Conservation (phyloP, 2,888 invertebrate species). For the Oxycera nigricornis region DNA sequence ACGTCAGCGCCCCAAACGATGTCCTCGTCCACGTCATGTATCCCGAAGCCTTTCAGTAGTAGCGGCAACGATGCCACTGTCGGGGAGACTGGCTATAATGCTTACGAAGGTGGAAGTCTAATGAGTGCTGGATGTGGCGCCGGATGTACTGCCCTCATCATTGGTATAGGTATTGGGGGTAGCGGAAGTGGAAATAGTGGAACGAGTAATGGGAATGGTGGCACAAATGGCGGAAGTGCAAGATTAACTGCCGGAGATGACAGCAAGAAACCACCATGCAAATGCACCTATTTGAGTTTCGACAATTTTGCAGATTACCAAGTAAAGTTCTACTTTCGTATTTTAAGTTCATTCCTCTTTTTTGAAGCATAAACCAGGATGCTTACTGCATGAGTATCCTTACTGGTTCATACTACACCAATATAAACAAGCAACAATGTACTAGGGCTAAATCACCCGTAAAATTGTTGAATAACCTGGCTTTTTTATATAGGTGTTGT, state of each 20-base stretch:
- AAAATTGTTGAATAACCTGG: no score
- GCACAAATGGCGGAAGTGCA: conserved; percentile 10
- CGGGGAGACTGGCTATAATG: neutral
- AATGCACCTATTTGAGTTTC: conserved; percentile 34
- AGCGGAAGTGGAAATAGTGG: neutral
- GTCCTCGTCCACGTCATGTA: conserved; percentile 30
- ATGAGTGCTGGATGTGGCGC: conserved; percentile 38
- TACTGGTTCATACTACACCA: no score
- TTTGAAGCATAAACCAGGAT: no score
- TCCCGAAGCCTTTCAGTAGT: conserved; percentile 15
- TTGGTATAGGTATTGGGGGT: conserved; percentile 25
- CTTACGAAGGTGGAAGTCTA: conserved; percentile 29
- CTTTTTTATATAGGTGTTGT: no score
- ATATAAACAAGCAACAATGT: no score
- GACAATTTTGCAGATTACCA: conserved; percentile 34
- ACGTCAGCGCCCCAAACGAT: neutral
- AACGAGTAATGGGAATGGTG: neutral
- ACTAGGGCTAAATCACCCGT: no score
- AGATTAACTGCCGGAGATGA: conserved; percentile 30
- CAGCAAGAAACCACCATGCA: conserved; percentile 30
- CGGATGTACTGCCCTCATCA: conserved; percentile 37
- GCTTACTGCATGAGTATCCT: no score
- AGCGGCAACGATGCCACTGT: neutral
- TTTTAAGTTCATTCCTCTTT: no score
- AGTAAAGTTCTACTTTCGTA: conserved; percentile 18